These are phyloP conservation scores for Odontamblyopus lacepedii DNA, from an alignment of 2,797 vertebrate genomes.

Conservation along the genomic window DNA sequence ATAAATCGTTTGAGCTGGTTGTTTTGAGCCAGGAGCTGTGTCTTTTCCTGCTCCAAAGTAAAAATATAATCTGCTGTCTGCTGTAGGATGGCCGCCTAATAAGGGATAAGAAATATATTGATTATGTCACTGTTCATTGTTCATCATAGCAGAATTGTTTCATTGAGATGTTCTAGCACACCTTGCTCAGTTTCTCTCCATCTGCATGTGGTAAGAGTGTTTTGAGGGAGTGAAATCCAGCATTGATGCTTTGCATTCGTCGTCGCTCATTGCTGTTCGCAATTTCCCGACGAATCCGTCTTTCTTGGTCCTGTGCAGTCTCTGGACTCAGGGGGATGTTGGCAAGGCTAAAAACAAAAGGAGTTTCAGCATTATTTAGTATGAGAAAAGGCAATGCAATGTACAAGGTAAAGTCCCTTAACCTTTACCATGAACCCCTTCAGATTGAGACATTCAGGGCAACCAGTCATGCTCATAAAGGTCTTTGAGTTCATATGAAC, in stretches of 20 bases:
- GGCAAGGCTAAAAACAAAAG: constrained; percentile 81
- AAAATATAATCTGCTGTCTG: constrained; percentile 94
- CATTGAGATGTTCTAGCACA: constrained; percentile 6
- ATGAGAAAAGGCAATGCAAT: neutral
- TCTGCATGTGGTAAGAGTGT: constrained; percentile 91
- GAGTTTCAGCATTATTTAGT: neutral
- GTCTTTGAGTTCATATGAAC: constrained; percentile 51
- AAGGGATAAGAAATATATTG: neutral
- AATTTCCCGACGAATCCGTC: constrained; percentile 94
- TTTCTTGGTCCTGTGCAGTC: constrained; percentile 96
- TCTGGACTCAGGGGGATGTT: constrained; percentile 97
- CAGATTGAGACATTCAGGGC: constrained; percentile 35
- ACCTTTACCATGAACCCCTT: constrained; percentile 21
- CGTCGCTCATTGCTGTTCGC: constrained; percentile 98
- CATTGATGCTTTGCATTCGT: constrained; percentile 99
- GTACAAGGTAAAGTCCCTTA: neutral
- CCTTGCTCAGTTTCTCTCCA: constrained; percentile 77
- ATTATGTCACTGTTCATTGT: neutral
- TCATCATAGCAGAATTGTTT: neutral
- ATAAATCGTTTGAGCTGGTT: constrained; percentile 93
- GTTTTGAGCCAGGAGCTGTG: constrained; percentile 90
- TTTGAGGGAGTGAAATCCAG: constrained; percentile 98
- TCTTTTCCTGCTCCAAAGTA: constrained; percentile 92
- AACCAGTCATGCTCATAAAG: constrained; percentile 4
- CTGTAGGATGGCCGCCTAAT: constrained; percentile 91